Base-by-base conservation (phyloP, 2,113 vertebrate genomes). In the Reinhardtius hippoglossoides region DNA sequence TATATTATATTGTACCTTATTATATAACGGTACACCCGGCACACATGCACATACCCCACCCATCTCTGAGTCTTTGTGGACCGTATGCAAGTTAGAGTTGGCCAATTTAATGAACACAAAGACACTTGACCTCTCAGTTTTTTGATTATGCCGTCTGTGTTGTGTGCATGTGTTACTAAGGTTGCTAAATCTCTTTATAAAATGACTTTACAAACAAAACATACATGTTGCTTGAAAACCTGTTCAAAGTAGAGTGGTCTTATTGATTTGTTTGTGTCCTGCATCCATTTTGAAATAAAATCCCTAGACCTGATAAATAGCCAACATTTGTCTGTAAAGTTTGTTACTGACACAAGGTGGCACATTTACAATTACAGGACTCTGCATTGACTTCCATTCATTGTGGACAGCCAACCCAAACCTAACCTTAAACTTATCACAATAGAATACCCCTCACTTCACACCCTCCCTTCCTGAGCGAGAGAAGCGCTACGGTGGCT, bases 81-180 rank as follows among this genome's bases (percentile, higher is more conserved):
- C 48, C 35, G 70, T 67, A 67, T 77, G 70, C 61, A 81, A 69
- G 67, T 68, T 77, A 37, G 55, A 69, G 35, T 48, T 50, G 46
- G 35, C 35, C 62, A 21, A n/a, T 26, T 70, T 60, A 78, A 57
- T 37, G 27, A 71, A 85, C 55, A 72, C 66, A 77, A 48, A 65
- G 59, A 74, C 72, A 58, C 26, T 69, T 44, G 68, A 56, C 27
- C 52, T 63, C 65, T 74, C 59, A 62, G 14, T 65, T 60, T 42
- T 79, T 67, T 69, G 58, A 37, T 65, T 64, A 26, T 76, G 37
- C 31, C 46, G 46, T 78, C 63, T 85, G 71, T 85, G 71, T 72
- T 76, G 67, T 86, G 74, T 90, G 90, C 80, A 88, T 85, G 84
- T 83, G 87, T 85, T 71, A 44, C 52, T 57, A 58, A 79, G 26